A percentile compares a stretch with the other conserved stretches of the same genome.
These are phyloP conservation scores for Cygnus buccinator DNA, from an alignment of 2,113 vertebrate species.

Conservation along the genomic window DNA sequence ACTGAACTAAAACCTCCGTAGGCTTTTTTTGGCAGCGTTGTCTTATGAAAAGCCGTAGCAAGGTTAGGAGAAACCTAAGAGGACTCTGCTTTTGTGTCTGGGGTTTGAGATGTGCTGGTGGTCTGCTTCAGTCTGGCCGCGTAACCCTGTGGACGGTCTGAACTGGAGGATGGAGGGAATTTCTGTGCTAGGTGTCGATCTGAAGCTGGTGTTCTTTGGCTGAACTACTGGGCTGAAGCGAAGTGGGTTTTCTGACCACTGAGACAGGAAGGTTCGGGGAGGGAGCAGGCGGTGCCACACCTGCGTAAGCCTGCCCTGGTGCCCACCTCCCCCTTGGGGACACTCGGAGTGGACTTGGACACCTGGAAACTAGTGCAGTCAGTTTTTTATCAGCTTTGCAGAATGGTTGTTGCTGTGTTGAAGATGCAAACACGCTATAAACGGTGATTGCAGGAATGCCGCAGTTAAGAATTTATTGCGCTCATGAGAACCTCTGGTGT, in stretches of 20 bases:
- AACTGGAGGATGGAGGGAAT: not conserved
- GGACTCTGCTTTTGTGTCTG: not conserved
- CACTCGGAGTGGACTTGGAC: not conserved
- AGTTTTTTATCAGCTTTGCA: not conserved
- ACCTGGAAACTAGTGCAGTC: not conserved
- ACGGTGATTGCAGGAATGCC: not conserved
- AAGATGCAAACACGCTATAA: not conserved
- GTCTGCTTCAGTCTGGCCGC: not conserved
- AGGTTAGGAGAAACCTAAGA: not conserved
- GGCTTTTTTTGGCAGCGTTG: not conserved
- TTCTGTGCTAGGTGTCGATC: not conserved
- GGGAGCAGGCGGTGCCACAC: not conserved
- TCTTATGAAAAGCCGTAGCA: accelerated
- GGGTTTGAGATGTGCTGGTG: not conserved
- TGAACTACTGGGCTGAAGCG: not conserved
- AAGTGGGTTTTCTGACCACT: not conserved
- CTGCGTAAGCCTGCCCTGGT: not conserved
- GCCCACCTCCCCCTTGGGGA: not conserved
- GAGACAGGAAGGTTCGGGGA: not conserved
- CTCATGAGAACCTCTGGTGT: not conserved
- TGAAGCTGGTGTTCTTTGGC: not conserved
- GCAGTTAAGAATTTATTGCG: no score
- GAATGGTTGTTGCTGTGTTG: not conserved
- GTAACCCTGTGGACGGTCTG: not conserved
- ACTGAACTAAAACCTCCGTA: not conserved